phyloP scores from a whole-genome alignment of 2,797 vertebrate species.

The Acrocephalus scirpaceus region DNA sequence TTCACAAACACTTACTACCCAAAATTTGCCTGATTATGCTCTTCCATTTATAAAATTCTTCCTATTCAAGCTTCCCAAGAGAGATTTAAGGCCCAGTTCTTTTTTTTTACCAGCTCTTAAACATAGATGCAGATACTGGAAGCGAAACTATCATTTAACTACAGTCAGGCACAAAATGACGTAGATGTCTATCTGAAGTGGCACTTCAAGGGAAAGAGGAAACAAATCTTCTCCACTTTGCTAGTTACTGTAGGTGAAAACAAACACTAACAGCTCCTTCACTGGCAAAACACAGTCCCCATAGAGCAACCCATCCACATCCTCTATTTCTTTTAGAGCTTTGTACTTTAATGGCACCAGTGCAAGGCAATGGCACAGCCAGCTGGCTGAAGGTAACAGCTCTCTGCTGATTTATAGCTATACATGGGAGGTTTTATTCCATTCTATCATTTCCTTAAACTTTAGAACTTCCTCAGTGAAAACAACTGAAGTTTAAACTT shows the following conservation, averaged over 20 bases:
- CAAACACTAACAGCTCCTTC: background rate
- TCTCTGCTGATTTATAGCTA: background rate
- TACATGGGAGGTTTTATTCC: accelerated
- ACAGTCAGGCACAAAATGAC: background rate
- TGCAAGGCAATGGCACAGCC: background rate
- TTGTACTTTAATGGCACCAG: background rate
- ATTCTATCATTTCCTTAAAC: background rate
- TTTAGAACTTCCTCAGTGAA: background rate
- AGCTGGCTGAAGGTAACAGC: background rate
- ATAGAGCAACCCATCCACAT: background rate
- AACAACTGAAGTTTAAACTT: background rate
- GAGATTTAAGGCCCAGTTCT: background rate
- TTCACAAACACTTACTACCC: background rate
- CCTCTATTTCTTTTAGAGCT: background rate
- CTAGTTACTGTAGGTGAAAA: background rate
- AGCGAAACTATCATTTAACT: background rate
- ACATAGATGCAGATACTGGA: background rate
- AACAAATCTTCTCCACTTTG: background rate
- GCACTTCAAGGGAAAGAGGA: background rate
- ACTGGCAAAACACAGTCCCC: background rate
- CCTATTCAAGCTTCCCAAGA: background rate
- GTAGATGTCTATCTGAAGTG: background rate
- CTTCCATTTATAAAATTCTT: background rate
- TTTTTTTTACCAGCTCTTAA: background rate
- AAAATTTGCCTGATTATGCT: background rate